Evolutionary conservation across 2,888 invertebrate genomes (phyloP).

Genomic region (Hartigia nigra): DNA sequence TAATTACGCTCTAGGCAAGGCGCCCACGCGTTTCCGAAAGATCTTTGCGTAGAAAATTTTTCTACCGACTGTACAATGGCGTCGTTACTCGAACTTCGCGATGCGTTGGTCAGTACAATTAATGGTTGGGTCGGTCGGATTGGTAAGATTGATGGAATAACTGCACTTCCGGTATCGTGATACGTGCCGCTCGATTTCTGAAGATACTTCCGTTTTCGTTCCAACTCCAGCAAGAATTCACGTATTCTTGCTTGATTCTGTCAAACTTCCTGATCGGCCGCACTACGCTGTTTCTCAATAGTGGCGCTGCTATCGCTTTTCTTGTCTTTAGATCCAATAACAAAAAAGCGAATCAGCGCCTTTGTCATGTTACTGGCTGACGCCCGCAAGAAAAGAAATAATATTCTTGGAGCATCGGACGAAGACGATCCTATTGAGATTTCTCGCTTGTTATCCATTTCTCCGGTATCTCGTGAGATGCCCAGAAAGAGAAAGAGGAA

Average conservation of each 20-base stretch:
- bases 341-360: not conserved
- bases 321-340: not conserved
- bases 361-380: not conserved
- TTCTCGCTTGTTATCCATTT: not conserved
- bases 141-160: not conserved
- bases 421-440: not conserved
- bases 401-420: not conserved
- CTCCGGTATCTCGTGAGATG: not conserved
- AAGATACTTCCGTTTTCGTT: not conserved
- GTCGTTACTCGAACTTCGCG: not conserved
- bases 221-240: not conserved
- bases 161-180: not conserved
- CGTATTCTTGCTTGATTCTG: not conserved
- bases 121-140: not conserved
- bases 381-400: not conserved
- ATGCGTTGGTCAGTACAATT: not conserved
- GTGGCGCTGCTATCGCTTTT: not conserved
- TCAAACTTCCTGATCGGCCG: not conserved
- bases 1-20: not conserved
- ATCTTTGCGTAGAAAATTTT: not conserved
- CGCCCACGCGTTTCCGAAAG: not conserved
- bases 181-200: not conserved
- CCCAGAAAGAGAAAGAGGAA: not conserved
- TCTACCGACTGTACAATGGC: not conserved
- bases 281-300: not conserved